phyloP scores from a whole-genome alignment of 2,797 vertebrate species.

The Sebastes kiyomatsui region DNA sequence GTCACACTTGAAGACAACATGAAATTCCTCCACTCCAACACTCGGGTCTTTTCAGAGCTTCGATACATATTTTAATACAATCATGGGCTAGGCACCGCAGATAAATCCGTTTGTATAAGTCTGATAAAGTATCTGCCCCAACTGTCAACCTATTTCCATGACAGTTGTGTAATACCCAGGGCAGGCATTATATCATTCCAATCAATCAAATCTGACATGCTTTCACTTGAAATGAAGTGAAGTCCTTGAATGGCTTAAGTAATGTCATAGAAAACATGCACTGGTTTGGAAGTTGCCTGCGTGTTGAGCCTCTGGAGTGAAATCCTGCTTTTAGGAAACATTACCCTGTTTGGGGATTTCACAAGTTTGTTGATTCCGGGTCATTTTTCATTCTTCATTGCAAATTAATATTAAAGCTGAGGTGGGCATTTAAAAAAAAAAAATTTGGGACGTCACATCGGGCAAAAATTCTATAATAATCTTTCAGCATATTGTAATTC shows the following conservation, averaged over 20 bases:
- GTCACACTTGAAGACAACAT: conserved; percentile 36
- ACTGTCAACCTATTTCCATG: conserved; percentile 81
- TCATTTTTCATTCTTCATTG: background rate
- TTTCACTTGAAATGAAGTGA: conserved; percentile 74
- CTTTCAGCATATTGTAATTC: too few relatives aligned
- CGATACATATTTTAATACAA: conserved; percentile 77
- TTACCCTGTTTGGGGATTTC: background rate
- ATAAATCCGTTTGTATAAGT: conserved; percentile 83
- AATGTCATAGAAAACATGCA: conserved; percentile 70
- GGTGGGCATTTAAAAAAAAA: background rate
- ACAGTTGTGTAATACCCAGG: conserved; percentile 68
- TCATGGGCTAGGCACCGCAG: conserved; percentile 58
- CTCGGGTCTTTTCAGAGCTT: conserved; percentile 39
- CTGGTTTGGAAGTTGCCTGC: conserved; percentile 32
- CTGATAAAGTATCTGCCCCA: conserved; percentile 81
- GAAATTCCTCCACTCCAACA: conserved; percentile 46
- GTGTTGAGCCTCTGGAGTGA: conserved; percentile 27
- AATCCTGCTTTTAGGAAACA: conserved; percentile 48
- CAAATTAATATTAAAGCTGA: background rate
- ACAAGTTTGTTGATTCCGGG: background rate
- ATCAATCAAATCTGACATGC: conserved; percentile 84
- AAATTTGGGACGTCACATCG: too few relatives aligned
- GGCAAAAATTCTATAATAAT: too few relatives aligned
- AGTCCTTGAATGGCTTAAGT: conserved; percentile 76
- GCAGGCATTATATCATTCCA: conserved; percentile 75